These are phyloP conservation scores for Jacana jacana DNA, from an alignment of 2,113 vertebrate genomes.

Conservation along the genomic window DNA sequence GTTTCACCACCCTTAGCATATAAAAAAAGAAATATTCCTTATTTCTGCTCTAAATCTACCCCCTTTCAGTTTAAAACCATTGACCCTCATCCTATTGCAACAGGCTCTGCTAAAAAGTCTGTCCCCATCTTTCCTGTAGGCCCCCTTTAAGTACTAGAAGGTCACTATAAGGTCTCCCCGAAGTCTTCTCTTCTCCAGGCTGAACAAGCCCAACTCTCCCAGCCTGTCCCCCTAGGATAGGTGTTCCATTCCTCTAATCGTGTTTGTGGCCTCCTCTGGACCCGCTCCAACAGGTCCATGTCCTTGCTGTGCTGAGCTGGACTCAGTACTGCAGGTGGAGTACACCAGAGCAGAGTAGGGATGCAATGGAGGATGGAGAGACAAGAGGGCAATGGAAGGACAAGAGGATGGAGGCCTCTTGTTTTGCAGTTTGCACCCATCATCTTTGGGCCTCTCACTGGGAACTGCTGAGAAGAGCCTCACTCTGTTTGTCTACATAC, in stretches of 20 bases:
- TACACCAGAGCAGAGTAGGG: not conserved
- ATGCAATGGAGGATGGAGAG: not conserved
- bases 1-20: not conserved
- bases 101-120: not conserved
- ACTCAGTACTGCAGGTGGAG: not conserved
- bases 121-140: not conserved
- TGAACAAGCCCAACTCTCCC: not conserved
- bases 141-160: not conserved
- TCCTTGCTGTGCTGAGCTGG: not conserved
- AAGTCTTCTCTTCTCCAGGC: not conserved
- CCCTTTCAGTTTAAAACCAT: not conserved
- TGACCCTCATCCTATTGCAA: not conserved
- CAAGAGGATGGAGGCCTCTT: no score
- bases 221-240: not conserved
- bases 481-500: accelerated
- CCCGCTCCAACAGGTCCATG: not conserved
- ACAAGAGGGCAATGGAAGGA: not conserved
- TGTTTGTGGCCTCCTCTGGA: not conserved
- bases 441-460: accelerated
- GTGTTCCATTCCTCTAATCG: not conserved
- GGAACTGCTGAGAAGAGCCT: not conserved
- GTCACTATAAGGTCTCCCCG: not conserved
- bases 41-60: not conserved
- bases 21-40: not conserved
- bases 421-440: not conserved